Conservation (phyloP, 2,113 vertebrate genomes). For the Parus major region DNA sequence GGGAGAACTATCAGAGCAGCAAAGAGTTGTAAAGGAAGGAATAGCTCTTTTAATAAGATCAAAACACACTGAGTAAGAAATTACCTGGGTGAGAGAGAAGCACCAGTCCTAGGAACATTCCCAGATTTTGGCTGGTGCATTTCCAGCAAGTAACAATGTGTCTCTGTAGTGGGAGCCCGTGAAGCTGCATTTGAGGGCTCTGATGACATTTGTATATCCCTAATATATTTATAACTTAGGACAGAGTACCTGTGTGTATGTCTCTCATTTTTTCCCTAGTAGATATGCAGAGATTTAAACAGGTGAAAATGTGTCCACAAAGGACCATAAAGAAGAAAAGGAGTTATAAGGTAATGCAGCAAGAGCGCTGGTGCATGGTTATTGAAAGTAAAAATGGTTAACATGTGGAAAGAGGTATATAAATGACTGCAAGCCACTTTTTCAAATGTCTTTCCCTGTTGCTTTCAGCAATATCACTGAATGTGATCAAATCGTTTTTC, state of each 20-base stretch:
- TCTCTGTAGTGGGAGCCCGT: background rate
- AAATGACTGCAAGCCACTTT: slow-evolving; percentile 63
- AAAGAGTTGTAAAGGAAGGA: background rate
- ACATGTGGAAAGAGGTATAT: slow-evolving; percentile 65
- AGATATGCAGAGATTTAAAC: slow-evolving; percentile 54
- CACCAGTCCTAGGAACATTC: background rate
- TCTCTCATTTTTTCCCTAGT: background rate
- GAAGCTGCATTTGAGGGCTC: background rate
- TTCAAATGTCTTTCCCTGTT: slow-evolving; percentile 62
- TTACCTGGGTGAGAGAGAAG: background rate
- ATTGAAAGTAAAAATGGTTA: slow-evolving; percentile 69
- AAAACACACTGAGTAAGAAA: background rate
- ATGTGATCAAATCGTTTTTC: slow-evolving; percentile 61
- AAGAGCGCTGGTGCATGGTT: slow-evolving; percentile 64
- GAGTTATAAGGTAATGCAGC: slow-evolving; percentile 68
- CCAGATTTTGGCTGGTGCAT: background rate
- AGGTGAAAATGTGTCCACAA: slow-evolving; percentile 65
- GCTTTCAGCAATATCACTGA: slow-evolving; percentile 59
- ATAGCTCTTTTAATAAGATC: background rate
- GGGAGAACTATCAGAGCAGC: background rate
- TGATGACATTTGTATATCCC: slow-evolving; percentile 45
- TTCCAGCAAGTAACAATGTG: background rate
- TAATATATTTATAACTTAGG: slow-evolving; percentile 35
- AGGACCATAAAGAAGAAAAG: slow-evolving; percentile 64
- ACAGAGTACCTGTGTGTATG: background rate